A percentile compares a stretch with the other conserved stretches of the same genome.
phyloP scores from a whole-genome alignment of 1,140 invertebrate genomes.

The Dysdera silvatica region DNA sequence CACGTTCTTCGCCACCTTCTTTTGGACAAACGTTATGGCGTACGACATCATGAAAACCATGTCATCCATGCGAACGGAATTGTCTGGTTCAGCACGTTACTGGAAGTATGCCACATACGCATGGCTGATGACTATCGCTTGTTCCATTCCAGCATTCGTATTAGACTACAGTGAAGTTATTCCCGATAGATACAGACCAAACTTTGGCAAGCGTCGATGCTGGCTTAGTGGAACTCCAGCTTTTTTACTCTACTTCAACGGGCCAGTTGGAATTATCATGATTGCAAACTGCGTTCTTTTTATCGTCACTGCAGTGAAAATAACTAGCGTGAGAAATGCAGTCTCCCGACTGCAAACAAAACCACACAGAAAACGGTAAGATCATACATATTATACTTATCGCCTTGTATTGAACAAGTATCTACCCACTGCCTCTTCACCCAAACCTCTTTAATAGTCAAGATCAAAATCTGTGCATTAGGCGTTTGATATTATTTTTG shows the following conservation, averaged over 20 bases:
- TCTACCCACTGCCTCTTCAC: too few relatives aligned
- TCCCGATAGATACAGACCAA: slow-evolving; percentile 12
- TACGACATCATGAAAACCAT: slow-evolving; percentile 40
- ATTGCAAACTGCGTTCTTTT: slow-evolving; percentile 50
- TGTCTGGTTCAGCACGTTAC: slow-evolving; percentile 17
- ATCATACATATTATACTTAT: too few relatives aligned
- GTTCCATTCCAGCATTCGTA: slow-evolving; percentile 16
- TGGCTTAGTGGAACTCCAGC: slow-evolving; percentile 30
- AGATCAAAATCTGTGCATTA: too few relatives aligned
- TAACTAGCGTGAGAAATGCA: slow-evolving; percentile 35
- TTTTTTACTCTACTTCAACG: slow-evolving; percentile 31
- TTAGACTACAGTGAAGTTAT: slow-evolving; percentile 17
- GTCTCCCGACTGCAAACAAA: slow-evolving; percentile 25
- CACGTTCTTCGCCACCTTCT: slow-evolving; percentile 47
- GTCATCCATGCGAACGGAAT: slow-evolving; percentile 8
- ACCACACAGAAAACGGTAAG: slow-evolving; percentile 18
- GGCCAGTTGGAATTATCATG: slow-evolving; percentile 41
- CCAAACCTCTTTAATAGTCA: too few relatives aligned
- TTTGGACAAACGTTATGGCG: slow-evolving; percentile 47
- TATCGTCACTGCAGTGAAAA: slow-evolving; percentile 45
- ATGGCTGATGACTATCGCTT: slow-evolving; percentile 45
- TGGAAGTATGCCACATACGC: slow-evolving; percentile 30
- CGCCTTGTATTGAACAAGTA: too few relatives aligned
- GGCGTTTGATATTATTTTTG: too few relatives aligned
- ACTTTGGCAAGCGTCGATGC: slow-evolving; percentile 29